A percentile compares a stretch with the other conserved stretches of the same genome.
Evolutionary conservation across 2,113 vertebrate species (phyloP).

Genomic region (Struthio camelus): DNA sequence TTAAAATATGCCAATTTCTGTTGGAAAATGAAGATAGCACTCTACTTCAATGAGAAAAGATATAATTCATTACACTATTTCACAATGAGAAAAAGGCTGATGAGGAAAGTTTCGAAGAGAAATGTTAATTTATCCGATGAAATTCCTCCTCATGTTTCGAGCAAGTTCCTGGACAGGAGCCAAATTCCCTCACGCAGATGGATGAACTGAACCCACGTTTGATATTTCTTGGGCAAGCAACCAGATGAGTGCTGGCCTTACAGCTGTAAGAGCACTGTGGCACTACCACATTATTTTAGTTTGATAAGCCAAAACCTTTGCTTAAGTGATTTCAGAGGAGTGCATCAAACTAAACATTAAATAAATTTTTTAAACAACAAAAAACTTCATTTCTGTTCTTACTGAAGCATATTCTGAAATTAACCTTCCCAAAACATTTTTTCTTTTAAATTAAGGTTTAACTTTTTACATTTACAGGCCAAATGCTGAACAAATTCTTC

Average conservation of each 20-base stretch:
- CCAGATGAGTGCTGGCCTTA: neutral
- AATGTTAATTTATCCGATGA: neutral
- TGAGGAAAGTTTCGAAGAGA: neutral
- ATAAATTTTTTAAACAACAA: neutral
- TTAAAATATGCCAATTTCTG: constrained; percentile 53
- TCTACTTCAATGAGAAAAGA: neutral
- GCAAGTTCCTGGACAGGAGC: neutral
- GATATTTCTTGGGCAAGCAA: neutral
- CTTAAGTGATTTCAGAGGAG: neutral
- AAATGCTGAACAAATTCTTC: neutral
- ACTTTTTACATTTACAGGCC: neutral
- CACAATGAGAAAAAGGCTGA: neutral
- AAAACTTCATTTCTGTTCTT: neutral
- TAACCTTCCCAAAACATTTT: neutral
- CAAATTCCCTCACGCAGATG: neutral
- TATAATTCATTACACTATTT: neutral
- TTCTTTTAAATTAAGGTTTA: neutral
- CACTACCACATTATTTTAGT: neutral
- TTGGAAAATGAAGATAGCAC: constrained; percentile 7
- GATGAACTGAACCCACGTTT: neutral
- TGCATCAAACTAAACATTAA: neutral
- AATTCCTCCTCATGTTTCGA: neutral
- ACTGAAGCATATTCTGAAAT: neutral
- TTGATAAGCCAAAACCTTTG: neutral
- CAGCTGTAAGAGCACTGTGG: neutral